phyloP scores from a whole-genome alignment of 2,797 vertebrate species.

The Glossophaga mutica region DNA sequence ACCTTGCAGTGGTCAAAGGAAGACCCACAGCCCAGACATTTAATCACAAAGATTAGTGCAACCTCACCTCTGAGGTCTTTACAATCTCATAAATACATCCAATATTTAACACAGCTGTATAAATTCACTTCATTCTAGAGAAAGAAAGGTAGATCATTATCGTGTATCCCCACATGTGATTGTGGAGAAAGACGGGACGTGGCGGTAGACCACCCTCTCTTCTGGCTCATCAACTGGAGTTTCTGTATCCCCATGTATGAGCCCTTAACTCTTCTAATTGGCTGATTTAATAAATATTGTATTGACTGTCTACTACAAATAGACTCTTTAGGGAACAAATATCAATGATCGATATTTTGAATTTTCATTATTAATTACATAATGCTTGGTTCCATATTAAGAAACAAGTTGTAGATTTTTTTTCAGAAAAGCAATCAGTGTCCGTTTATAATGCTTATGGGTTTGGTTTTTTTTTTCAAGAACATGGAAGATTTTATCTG shows the following conservation, averaged over 20 bases:
- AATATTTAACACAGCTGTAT: not conserved
- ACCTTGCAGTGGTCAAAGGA: not conserved
- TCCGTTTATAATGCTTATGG: constrained; percentile 64
- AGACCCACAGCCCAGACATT: not conserved
- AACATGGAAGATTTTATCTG: constrained; percentile 69
- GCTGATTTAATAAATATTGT: not conserved
- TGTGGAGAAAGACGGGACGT: not conserved
- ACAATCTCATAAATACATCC: not conserved
- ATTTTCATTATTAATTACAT: not conserved
- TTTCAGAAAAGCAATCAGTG: constrained; percentile 71
- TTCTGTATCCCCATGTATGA: not conserved
- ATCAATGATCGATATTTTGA: constrained; percentile 14
- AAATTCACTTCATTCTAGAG: not conserved
- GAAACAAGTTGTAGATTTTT: constrained; percentile 58
- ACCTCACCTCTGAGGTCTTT: not conserved
- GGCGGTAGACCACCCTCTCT: not conserved
- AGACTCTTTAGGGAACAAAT: constrained; percentile 4
- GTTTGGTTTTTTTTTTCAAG: constrained; percentile 38
- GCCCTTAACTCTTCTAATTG: not conserved
- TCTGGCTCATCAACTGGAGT: not conserved
- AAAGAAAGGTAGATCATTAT: not conserved
- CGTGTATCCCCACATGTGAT: not conserved
- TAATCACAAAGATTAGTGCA: not conserved
- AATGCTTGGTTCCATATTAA: constrained; percentile 54
- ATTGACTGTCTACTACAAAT: not conserved